phyloP scores from a whole-genome alignment of 37 sponge, comb jelly and placozoan genomes.

The Diacarnus erythraeanus region DNA sequence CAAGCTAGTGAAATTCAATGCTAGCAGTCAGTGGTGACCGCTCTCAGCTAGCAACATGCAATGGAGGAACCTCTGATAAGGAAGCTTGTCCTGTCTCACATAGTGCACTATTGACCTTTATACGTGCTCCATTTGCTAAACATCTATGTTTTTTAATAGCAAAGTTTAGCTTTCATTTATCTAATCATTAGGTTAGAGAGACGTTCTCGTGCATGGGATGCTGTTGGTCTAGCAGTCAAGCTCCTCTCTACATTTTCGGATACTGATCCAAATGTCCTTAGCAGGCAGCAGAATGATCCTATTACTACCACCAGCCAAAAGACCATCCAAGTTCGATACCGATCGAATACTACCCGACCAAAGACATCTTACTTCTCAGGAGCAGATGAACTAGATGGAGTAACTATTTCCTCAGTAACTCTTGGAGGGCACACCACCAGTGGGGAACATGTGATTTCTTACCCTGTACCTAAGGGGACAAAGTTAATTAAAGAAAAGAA shows the following conservation, averaged over 20 bases:
- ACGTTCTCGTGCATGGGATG: neutral
- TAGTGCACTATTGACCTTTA: too few species aligned
- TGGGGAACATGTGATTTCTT: conserved; percentile 20
- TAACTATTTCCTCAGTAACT: neutral
- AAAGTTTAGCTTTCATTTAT: neutral
- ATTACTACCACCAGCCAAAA: neutral
- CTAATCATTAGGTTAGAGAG: conserved; percentile 6
- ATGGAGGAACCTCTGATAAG: too few species aligned
- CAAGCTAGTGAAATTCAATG: too few species aligned
- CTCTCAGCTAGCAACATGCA: too few species aligned
- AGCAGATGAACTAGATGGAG: neutral
- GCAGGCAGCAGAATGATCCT: neutral
- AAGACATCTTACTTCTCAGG: neutral
- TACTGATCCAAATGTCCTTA: neutral
- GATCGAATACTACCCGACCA: conserved; percentile 8
- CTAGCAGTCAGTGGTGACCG: too few species aligned
- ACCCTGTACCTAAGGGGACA: conserved; percentile 5
- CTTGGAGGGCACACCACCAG: neutral
- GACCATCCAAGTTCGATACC: neutral
- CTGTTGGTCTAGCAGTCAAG: conserved; percentile 4
- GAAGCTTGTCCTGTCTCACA: too few species aligned
- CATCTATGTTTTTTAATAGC: too few species aligned
- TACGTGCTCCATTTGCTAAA: too few species aligned
- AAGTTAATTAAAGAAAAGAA: conserved; percentile 6
- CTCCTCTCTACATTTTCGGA: conserved; percentile 26